A percentile compares a stretch with the other conserved stretches of the same genome.
Evolutionary conservation across 2,113 vertebrate species (phyloP).

Genomic region (Acanthisitta chloris): DNA sequence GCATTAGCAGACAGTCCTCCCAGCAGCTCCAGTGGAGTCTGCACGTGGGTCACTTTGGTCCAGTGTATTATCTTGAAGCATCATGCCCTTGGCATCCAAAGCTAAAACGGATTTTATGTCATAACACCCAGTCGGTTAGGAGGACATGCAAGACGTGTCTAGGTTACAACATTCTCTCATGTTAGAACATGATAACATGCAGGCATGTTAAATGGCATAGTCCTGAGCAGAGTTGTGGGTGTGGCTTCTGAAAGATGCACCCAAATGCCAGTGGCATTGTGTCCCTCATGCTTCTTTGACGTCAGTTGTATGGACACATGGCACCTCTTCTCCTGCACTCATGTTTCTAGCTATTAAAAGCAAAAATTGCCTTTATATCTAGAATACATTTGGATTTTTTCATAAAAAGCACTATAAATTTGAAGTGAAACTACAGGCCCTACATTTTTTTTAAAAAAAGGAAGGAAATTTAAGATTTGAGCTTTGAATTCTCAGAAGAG

Average conservation of each 20-base stretch:
- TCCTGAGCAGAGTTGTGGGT: not conserved
- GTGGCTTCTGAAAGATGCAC: not conserved
- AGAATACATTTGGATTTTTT: not conserved
- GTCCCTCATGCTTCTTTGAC: not conserved
- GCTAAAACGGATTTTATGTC: constrained; percentile 6
- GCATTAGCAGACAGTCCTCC: not conserved
- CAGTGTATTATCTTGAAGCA: not conserved
- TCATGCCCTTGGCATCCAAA: not conserved
- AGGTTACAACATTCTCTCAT: not conserved
- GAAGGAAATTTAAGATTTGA: not conserved
- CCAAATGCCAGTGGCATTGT: not conserved
- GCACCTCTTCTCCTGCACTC: not conserved
- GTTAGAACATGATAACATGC: not conserved
- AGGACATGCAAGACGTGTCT: not conserved
- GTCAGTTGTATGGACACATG: not conserved
- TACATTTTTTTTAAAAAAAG: not conserved
- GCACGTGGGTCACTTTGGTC: not conserved
- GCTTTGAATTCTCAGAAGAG: not conserved
- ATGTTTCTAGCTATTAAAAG: not conserved
- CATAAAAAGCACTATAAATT: not conserved
- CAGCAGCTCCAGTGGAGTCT: not conserved
- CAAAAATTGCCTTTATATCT: not conserved
- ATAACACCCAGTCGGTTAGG: not conserved
- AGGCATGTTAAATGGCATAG: not conserved
- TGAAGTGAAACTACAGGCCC: not conserved